Conservation (phyloP, 2,888 invertebrate species). For the Tenthredo livida region DNA sequence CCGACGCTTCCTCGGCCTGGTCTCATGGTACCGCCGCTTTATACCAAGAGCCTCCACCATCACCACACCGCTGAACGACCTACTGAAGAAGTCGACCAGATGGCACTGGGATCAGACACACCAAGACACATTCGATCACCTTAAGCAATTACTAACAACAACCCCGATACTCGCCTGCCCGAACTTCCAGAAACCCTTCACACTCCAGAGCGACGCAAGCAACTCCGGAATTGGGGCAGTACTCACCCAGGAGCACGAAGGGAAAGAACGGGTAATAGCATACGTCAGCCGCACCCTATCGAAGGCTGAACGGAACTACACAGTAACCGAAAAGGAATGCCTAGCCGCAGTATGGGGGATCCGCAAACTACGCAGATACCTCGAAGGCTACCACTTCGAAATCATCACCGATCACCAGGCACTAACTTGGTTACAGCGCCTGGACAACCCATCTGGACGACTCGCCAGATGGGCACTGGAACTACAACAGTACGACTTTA, state of each 20-base stretch:
- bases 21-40: constrained; percentile 62
- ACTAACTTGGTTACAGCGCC: constrained; percentile 55
- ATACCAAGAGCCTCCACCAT: constrained; percentile 36
- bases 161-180: neutral
- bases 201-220: neutral
- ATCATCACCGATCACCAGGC: constrained; percentile 54
- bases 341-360: constrained; percentile 45
- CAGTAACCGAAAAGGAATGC: constrained; percentile 39
- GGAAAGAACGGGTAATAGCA: neutral
- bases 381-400: constrained; percentile 50
- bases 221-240: neutral
- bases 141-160: neutral
- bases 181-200: neutral
- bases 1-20: constrained; percentile 62
- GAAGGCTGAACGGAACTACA: constrained; percentile 22
- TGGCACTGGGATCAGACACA: constrained; percentile 53
- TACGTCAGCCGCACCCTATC: neutral
- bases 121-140: neutral
- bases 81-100: constrained; percentile 34
- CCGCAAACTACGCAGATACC: constrained; percentile 44
- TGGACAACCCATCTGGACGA: constrained; percentile 53
- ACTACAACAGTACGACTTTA: constrained; percentile 32
- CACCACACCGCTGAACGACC: constrained; percentile 41
- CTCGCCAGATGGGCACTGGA: constrained; percentile 50
- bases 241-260: neutral